phyloP scores from a whole-genome alignment of 2,888 invertebrate genomes.

The Orthosia gothica region DNA sequence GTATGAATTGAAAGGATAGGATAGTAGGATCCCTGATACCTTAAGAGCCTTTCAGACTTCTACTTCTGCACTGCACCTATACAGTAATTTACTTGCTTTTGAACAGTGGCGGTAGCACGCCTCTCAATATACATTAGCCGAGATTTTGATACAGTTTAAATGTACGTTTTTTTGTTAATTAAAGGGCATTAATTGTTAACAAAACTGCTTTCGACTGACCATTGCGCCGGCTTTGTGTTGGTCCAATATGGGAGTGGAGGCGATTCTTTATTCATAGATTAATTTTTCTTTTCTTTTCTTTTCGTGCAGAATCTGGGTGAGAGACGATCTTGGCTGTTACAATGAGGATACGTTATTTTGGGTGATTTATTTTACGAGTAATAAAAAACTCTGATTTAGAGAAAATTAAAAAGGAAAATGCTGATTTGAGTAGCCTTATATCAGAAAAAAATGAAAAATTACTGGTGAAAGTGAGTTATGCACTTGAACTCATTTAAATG shows the following conservation, averaged over 20 bases:
- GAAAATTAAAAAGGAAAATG: no score
- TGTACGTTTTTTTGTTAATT: constrained; percentile 82
- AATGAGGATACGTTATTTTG: no score
- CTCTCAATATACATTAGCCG: constrained; percentile 77
- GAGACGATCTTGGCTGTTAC: no score
- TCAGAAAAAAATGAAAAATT: no score
- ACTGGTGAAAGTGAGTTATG: no score
- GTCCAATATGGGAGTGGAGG: constrained; percentile 34
- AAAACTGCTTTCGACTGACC: constrained; percentile 78
- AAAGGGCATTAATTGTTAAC: constrained; percentile 85
- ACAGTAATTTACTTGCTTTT: constrained; percentile 31
- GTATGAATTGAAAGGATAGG: not conserved
- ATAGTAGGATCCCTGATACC: no score
- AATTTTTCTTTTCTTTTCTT: not conserved
- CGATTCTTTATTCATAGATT: constrained; percentile 27
- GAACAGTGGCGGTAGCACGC: constrained; percentile 62
- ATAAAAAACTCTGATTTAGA: no score
- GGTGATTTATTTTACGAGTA: no score
- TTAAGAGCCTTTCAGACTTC: not conserved
- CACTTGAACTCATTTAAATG: no score
- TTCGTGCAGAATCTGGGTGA: not conserved
- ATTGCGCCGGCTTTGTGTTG: constrained; percentile 57
- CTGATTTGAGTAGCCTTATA: no score
- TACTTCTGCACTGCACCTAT: constrained; percentile 16
- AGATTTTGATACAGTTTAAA: constrained; percentile 80